Evolutionary conservation across 2,888 invertebrate genomes (phyloP).

Genomic region (Drosophila birchii): DNA sequence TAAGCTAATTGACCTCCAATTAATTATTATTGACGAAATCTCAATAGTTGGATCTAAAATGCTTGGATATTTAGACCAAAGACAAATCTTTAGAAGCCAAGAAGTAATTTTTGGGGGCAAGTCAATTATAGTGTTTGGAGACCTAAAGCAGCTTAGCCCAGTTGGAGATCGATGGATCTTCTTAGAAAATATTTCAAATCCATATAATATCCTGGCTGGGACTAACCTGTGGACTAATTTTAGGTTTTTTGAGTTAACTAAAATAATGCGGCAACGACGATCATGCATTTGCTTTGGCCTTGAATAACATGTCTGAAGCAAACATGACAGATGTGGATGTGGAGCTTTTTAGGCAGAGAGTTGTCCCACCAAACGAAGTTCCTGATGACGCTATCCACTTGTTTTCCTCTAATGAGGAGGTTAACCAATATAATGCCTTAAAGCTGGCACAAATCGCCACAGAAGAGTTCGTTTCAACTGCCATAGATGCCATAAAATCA

Average conservation of each 20-base stretch:
- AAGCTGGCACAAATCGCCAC: too few relatives aligned
- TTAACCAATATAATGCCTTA: too few relatives aligned
- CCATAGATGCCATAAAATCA: too few relatives aligned
- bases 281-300: neutral
- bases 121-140: neutral
- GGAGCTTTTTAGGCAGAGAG: neutral
- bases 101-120: neutral
- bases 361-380: neutral
- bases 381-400: neutral
- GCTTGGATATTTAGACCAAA: neutral
- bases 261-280: neutral
- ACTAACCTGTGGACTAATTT: too few relatives aligned
- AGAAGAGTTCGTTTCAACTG: too few relatives aligned
- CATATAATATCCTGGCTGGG: too few relatives aligned
- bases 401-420: neutral
- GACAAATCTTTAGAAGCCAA: neutral
- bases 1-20: neutral
- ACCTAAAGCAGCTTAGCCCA: neutral
- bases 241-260: too few relatives aligned
- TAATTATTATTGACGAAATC: neutral
- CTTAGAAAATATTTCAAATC: too few relatives aligned
- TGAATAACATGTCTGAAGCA: neutral
- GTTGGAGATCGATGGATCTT: neutral
- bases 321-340: neutral
- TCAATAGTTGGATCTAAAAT: neutral